Base-by-base conservation (phyloP, 2,797 vertebrate species). In the Acanthopagrus latus region DNA sequence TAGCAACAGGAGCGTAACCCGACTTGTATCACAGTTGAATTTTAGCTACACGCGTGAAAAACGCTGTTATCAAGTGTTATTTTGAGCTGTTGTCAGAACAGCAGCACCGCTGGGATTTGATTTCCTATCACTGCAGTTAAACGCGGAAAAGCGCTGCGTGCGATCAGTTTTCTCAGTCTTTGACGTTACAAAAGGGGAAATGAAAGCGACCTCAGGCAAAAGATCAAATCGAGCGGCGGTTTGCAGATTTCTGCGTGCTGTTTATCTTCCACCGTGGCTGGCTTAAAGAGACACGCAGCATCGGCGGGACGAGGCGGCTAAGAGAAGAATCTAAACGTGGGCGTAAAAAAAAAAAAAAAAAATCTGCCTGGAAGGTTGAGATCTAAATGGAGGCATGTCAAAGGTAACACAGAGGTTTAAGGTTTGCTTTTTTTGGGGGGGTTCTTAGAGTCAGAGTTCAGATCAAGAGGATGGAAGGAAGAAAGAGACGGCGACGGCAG, bases 231-330 rank as follows among this genome's bases (percentile, higher is more conserved):
- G 1, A 18, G 57, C 16, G 1, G 16, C 3, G 4, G 38, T 29
- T 58, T 25, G n/a, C 33, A 56, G 41, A 41, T 29, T 58, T 23
- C 62, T 64, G 48, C 13, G 23, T 17, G 63, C 47, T 69, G 54
- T 73, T 80, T 51, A 48, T 80, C 56, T 75, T 67, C 50, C 52
- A 52, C 60, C 65, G 69, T 72, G 74, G 5, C 60, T 14, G 25
- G 52, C 66, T 71, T 62, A 73, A 87, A 76, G 58, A 66, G 21
- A 66, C 58, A 27, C 68, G 47, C 46, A 77, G 21, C 43, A 72
- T 70, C 81, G 18, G 6, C 23, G 57, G 65, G 43, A 62, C 58
- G 67, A 64, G 7, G 5, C 38, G 74, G 57, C 75, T 76, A 23
- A 65, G 20, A 73, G 17, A 75, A 77, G 73, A 71, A 72, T 63